These are phyloP conservation scores for Bufo gargarizans DNA, from an alignment of 2,113 vertebrate genomes.

Conservation along the genomic window DNA sequence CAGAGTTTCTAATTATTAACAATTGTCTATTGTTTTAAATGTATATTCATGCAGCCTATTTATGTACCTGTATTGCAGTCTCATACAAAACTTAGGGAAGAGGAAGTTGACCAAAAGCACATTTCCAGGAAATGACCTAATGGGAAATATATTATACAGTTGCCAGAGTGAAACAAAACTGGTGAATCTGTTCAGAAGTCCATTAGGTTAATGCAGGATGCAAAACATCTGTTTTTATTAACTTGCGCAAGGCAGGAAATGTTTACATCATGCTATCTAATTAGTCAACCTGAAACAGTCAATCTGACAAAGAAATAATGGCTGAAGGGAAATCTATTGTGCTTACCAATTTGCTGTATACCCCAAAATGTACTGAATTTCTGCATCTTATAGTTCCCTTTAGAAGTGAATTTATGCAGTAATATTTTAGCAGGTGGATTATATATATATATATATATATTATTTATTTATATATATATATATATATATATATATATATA, in stretches of 20 bases:
- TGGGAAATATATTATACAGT: slow-evolving; percentile 6
- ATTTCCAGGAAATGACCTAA: slow-evolving; percentile 37
- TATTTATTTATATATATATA: too few species aligned
- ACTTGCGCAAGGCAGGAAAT: slow-evolving; percentile 15
- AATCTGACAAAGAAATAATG: neutral
- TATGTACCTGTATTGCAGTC: neutral
- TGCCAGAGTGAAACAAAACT: neutral
- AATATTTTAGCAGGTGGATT: neutral
- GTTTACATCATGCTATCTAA: neutral
- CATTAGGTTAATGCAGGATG: slow-evolving; percentile 20
- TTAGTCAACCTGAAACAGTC: neutral
- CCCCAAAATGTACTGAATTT: neutral
- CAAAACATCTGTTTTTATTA: slow-evolving; percentile 23
- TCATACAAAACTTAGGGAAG: slow-evolving; percentile 1
- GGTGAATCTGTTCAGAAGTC: neutral
- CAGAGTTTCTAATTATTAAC: neutral
- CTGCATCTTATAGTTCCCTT: neutral
- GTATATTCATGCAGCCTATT: neutral
- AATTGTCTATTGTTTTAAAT: neutral
- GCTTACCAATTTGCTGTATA: neutral
- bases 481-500: too few species aligned
- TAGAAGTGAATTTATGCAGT: neutral
- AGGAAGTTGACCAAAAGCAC: neutral
- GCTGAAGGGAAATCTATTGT: slow-evolving; percentile 8
- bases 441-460: neutral